These are phyloP conservation scores for Enteromius mattozi DNA, from an alignment of 2,797 vertebrate species.

Conservation along the genomic window DNA sequence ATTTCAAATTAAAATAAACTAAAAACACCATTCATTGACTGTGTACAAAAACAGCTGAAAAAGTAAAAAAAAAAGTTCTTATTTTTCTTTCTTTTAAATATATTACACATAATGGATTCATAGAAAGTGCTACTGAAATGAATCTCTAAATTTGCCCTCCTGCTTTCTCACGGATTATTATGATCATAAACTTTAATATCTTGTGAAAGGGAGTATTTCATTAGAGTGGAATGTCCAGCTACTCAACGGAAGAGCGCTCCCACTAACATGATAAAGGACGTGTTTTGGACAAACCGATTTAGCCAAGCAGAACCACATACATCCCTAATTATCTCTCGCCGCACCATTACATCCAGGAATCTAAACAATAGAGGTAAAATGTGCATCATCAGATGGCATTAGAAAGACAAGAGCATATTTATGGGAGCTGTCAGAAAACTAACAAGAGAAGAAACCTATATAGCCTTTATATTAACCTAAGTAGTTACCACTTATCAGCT, in stretches of 20 bases:
- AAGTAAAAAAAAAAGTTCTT: too few relatives aligned
- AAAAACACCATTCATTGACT: background rate
- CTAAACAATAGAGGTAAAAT: constrained; percentile 44
- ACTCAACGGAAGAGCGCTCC: constrained; percentile 43
- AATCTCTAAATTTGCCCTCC: background rate
- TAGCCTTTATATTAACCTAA: background rate
- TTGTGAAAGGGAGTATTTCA: constrained; percentile 58
- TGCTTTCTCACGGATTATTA: constrained; percentile 50
- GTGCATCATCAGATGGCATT: background rate
- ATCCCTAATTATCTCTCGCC: constrained; percentile 49
- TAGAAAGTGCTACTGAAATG: constrained; percentile 10
- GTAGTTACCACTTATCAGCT: background rate
- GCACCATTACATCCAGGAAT: constrained; percentile 43
- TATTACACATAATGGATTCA: background rate
- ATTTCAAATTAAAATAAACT: background rate
- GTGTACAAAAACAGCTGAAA: background rate
- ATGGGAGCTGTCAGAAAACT: background rate
- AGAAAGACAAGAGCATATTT: constrained; percentile 17
- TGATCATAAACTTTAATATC: constrained; percentile 49
- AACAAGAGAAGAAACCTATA: background rate
- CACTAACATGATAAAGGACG: constrained; percentile 53
- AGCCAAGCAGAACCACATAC: constrained; percentile 46
- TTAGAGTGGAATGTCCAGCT: constrained; percentile 53
- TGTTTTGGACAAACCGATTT: constrained; percentile 57
- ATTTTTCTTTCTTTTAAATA: too few relatives aligned